A percentile compares a stretch with the other conserved stretches of the same genome.
Conservation (phyloP, 2,797 vertebrate species). For the Rhincodon typus region DNA sequence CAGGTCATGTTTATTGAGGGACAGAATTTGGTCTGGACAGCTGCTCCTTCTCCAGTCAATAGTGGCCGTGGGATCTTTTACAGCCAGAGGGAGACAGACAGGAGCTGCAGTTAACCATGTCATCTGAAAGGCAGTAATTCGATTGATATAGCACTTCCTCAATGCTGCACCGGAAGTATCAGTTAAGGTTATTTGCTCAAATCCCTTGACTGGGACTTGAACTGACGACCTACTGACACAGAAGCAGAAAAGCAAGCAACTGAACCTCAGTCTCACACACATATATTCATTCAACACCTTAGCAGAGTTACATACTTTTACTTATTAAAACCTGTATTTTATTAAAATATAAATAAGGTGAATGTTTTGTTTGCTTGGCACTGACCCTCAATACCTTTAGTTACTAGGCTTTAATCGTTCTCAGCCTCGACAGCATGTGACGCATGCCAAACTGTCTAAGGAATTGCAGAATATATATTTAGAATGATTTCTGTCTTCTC, state of each 20-base stretch:
- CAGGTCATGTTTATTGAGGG: not conserved
- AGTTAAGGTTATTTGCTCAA: not conserved
- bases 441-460: conserved; percentile 8
- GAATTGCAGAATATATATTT: conserved; percentile 19
- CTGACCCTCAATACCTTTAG: not conserved
- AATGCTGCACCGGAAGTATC: not conserved
- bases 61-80: not conserved
- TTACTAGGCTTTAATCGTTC: not conserved
- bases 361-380: not conserved
- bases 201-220: not conserved
- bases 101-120: not conserved
- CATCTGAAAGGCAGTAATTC: not conserved
- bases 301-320: not conserved
- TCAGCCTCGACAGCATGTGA: not conserved
- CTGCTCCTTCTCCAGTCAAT: not conserved
- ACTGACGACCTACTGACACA: not conserved
- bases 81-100: not conserved
- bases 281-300: too few relatives aligned
- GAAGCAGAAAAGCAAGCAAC: not conserved
- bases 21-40: not conserved
- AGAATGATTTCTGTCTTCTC: not conserved
- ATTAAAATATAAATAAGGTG: not conserved
- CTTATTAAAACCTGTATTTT: not conserved
- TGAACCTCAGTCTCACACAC: not conserved
- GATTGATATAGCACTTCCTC: not conserved